Evolutionary conservation across 2,113 vertebrate species (phyloP).

Genomic region (Cebus imitator): DNA sequence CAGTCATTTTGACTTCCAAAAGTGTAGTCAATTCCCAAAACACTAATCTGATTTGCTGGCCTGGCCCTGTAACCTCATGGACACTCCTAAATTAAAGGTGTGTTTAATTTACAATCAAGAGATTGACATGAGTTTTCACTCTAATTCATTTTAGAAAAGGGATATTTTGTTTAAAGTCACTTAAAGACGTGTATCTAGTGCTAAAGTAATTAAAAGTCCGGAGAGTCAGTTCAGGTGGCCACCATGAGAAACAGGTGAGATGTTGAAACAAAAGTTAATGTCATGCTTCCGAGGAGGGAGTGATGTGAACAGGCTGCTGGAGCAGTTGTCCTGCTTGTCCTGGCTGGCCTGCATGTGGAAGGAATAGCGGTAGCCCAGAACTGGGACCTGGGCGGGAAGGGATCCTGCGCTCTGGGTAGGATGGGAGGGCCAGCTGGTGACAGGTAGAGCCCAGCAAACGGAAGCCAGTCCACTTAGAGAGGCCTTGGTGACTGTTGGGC

Average conservation of each 20-base stretch:
- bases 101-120: conserved; percentile 24
- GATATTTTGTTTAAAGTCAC: neutral
- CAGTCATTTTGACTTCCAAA: neutral
- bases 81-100: neutral
- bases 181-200: neutral
- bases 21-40: neutral
- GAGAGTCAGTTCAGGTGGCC: neutral
- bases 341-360: neutral
- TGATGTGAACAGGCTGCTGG: no score
- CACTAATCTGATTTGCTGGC: neutral
- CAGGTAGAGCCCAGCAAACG: no score
- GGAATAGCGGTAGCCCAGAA: neutral
- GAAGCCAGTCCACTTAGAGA: neutral
- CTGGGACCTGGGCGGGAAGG: neutral
- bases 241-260: neutral
- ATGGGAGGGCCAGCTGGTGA: neutral
- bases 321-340: neutral
- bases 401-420: accelerated
- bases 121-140: neutral
- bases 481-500: neutral
- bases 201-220: neutral
- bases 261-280: neutral
- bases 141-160: neutral
- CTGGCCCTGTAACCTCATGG: neutral
- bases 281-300: neutral